These are phyloP conservation scores for Prionailurus bengalensis DNA, from an alignment of 2,113 vertebrate genomes.

Conservation along the genomic window DNA sequence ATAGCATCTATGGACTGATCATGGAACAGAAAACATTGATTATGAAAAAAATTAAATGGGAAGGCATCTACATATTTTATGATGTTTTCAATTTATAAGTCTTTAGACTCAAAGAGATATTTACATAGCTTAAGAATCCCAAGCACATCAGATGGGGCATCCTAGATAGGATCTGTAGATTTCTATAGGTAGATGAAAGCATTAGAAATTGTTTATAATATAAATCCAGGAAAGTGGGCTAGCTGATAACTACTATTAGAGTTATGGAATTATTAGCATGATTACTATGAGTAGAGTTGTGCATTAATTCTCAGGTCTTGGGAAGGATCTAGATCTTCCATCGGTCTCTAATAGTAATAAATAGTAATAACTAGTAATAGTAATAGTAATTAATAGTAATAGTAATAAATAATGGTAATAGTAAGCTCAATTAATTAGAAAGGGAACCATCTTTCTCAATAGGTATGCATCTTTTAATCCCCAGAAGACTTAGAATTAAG, in stretches of 20 bases:
- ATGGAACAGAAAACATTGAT: slow-evolving; percentile 22
- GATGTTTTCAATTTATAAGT: background rate
- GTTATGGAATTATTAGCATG: slow-evolving; percentile 15
- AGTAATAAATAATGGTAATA: no score
- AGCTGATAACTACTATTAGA: background rate
- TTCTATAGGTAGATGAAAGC: background rate
- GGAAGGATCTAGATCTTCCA: background rate
- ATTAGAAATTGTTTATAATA: background rate
- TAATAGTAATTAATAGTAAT: no score
- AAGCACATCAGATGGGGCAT: background rate
- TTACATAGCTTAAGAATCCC: background rate
- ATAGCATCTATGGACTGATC: background rate
- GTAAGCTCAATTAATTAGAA: no score
- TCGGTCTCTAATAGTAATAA: slow-evolving; percentile 32
- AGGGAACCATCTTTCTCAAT: background rate
- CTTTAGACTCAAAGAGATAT: background rate
- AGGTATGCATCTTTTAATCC: slow-evolving; percentile 29
- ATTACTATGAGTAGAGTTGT: background rate
- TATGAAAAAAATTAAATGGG: slow-evolving; percentile 19
- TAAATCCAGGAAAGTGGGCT: background rate
- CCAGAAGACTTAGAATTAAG: slow-evolving; percentile 38
- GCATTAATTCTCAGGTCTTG: background rate
- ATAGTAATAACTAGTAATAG: no score
- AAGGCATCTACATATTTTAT: slow-evolving; percentile 16
- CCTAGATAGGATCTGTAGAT: background rate